Conservation (phyloP, 2,797 vertebrate genomes). For the Danio aesculapii region DNA sequence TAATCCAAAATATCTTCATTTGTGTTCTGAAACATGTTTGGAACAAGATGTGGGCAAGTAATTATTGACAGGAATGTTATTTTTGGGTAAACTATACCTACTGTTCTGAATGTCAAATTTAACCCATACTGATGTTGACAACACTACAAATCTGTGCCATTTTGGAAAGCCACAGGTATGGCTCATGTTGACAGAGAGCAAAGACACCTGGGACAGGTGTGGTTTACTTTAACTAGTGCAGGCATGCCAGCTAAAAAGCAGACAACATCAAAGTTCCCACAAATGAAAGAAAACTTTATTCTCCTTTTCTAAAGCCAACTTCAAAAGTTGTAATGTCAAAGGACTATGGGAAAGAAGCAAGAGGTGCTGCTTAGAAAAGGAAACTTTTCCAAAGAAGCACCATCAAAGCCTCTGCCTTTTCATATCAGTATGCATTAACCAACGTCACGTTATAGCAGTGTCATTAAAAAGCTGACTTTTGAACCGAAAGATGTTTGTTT, state of each 20-base stretch:
- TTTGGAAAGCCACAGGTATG: conserved; percentile 9
- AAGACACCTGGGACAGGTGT: conserved; percentile 63
- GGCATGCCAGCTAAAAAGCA: conserved; percentile 53
- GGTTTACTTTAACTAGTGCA: conserved; percentile 37
- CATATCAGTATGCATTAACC: background rate
- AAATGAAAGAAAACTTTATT: conserved; percentile 51
- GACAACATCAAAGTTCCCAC: conserved; percentile 51
- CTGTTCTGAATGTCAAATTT: background rate
- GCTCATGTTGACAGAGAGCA: conserved; percentile 8
- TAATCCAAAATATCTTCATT: no score
- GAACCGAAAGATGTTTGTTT: conserved; percentile 16
- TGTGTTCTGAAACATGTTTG: no score
- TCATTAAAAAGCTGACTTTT: conserved; percentile 19
- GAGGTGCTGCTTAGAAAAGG: background rate
- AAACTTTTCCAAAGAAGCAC: conserved; percentile 20
- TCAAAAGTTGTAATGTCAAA: conserved; percentile 40
- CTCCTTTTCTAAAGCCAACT: conserved; percentile 24
- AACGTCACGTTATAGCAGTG: background rate
- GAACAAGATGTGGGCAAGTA: no score
- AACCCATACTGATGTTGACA: background rate
- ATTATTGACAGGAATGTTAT: no score
- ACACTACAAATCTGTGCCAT: background rate
- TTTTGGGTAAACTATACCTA: no score
- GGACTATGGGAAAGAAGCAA: background rate
- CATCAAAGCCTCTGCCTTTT: conserved; percentile 2